Evolutionary conservation across 2,888 invertebrate species (phyloP).

Genomic region (Ceratothoa steindachneri): DNA sequence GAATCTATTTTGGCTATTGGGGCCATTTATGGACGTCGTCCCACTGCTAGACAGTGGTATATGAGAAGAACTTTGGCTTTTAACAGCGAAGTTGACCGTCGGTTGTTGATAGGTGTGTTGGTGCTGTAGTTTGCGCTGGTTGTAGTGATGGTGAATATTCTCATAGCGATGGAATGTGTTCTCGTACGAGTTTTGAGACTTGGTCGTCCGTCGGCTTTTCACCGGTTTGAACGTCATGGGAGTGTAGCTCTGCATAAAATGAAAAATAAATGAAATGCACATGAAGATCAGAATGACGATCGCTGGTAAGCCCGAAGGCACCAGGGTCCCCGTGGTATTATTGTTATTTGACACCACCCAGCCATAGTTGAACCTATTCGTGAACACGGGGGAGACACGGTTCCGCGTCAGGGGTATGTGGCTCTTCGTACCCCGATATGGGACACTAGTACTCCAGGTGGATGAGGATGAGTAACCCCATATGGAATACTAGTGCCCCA

Average conservation of each 20-base stretch:
- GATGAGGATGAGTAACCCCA: no score
- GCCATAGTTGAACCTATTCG: no score
- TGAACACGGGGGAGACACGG: no score
- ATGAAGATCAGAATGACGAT: no score
- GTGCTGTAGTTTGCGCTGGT: not conserved
- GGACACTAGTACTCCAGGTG: no score
- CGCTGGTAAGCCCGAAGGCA: no score
- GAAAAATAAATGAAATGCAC: no score
- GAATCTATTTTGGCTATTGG: not conserved
- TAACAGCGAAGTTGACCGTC: not conserved
- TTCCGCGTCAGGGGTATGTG: no score
- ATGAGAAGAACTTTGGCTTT: not conserved
- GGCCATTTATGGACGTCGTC: not conserved
- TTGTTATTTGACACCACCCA: no score
- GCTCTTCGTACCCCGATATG: no score
- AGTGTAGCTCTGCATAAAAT: slow-evolving; percentile 35
- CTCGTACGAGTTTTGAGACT: slow-evolving; percentile 37
- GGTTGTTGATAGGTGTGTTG: not conserved
- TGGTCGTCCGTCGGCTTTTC: slow-evolving; percentile 45
- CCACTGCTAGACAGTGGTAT: not conserved
- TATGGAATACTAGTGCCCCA: no score
- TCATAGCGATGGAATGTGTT: slow-evolving; percentile 44
- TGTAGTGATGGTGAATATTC: slow-evolving; percentile 30
- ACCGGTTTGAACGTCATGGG: slow-evolving; percentile 46
- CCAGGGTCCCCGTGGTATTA: not conserved